Evolutionary conservation across 2,113 vertebrate genomes (phyloP).

Genomic region (Mormyrus iriodes): DNA sequence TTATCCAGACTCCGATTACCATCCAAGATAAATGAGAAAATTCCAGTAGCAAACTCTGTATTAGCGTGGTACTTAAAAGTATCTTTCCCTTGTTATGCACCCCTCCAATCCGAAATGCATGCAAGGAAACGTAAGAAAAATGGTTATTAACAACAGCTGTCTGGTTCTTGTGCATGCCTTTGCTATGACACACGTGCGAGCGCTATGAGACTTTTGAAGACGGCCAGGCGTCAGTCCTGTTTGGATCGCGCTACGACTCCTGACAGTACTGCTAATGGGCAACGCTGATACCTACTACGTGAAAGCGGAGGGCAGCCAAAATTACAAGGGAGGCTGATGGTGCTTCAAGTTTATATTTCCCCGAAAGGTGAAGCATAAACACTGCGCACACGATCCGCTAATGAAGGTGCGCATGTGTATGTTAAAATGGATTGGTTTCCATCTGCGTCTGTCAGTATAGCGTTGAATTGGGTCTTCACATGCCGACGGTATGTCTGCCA

Average conservation of each 20-base stretch:
- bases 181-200: conserved; percentile 51
- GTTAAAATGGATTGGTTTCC: background rate
- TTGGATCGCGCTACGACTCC: background rate
- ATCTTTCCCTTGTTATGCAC: background rate
- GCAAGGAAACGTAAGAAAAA: background rate
- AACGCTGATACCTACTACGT: background rate
- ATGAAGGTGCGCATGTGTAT: background rate
- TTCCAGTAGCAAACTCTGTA: background rate
- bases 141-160: conserved; percentile 43
- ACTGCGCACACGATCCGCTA: background rate
- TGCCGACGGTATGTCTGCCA: background rate
- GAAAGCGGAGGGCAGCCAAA: background rate
- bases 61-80: background rate
- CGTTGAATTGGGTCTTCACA: background rate
- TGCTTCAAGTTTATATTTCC: background rate
- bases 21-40: background rate
- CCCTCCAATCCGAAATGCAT: background rate
- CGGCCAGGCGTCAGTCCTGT: conserved; percentile 38
- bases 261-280: background rate
- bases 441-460: background rate
- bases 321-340: background rate
- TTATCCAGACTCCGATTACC: background rate
- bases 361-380: background rate
- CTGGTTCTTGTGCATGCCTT: conserved; percentile 50
- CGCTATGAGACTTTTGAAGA: conserved; percentile 55